Base-by-base conservation (phyloP, 1,140 invertebrate species). In the Drosophila truncata region DNA sequence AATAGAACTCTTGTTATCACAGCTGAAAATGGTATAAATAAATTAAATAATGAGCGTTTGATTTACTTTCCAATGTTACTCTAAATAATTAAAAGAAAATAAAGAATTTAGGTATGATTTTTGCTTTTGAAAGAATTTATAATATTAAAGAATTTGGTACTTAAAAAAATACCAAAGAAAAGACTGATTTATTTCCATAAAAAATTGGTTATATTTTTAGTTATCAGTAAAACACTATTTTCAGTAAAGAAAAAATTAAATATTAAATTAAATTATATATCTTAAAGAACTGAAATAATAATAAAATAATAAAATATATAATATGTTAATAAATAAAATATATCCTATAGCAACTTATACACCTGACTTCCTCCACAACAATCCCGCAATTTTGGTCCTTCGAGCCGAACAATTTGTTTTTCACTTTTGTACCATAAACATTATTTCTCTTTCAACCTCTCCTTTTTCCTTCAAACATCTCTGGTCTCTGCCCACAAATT, bases 401-500 rank as follows among this genome's bases (percentile, higher is more conserved):
- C 18, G 6, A 31, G 2, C 6, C 1, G n/a, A n/a, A 14, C 16
- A 23, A 61, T 62, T 65, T 65, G 57, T 61, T 42, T 25, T 65
- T 65, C 20, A 31, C 37, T 61, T 57, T 61, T 25, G 20, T 18
- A 25, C 41, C 33, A 37, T 3, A 62, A 31, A 64, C 59, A 64
- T 64, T 64, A 64, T 16, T 23, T 35, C 18, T 29, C 64, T 10
- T 16, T 18, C 33, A 0, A 7, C 4, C 10, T 49, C 16, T 11
- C 44, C 18, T 16, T 27, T 27, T 33, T 11, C 23, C 2, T 4
- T 16, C 9, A 13, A 13, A 42, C 41, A 41, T 37, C 46, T 41
- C 55, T 14, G 25, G 39, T 57, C 37, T 33, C 20, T 14, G 1
- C 7, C 35, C 35, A 37, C 46, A 59, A 77, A 77, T 77, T 76